These are phyloP conservation scores for Sarcophaga caerulescens DNA, from an alignment of 2,888 invertebrate genomes.

Conservation along the genomic window DNA sequence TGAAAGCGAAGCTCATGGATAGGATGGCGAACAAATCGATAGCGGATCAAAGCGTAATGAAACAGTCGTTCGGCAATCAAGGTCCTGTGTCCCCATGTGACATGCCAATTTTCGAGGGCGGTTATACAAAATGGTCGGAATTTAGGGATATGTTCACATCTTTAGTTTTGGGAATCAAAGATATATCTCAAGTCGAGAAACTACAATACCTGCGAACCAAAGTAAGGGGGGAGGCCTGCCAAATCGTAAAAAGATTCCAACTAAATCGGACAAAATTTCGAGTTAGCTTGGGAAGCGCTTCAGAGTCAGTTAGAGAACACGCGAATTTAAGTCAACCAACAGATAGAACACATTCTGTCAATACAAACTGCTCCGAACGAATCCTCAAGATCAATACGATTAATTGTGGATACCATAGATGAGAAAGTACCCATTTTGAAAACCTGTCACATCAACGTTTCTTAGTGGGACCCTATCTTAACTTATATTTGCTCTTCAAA, in stretches of 20 bases:
- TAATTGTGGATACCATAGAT: no score
- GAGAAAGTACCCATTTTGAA: no score
- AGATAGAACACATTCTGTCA: not conserved
- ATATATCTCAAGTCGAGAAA: not conserved
- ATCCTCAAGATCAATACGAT: not conserved
- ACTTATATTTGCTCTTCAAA: no score
- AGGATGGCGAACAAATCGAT: no score
- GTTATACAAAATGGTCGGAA: not conserved
- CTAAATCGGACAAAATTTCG: not conserved
- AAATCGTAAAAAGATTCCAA: not conserved
- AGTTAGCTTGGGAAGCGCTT: conserved; percentile 3
- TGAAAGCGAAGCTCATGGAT: no score
- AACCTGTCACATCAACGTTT: no score
- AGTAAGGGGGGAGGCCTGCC: not conserved
- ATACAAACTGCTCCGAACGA: not conserved
- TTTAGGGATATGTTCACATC: not conserved
- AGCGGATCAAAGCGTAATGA: no score
- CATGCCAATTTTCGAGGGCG: no score
- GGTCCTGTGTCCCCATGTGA: no score
- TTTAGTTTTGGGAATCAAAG: not conserved
- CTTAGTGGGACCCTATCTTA: no score
- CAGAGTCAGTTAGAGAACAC: not conserved
- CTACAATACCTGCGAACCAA: not conserved
- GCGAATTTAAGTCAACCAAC: not conserved
- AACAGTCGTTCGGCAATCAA: no score